phyloP scores from a whole-genome alignment of 1,140 invertebrate genomes.

The Pissodes strobi region DNA sequence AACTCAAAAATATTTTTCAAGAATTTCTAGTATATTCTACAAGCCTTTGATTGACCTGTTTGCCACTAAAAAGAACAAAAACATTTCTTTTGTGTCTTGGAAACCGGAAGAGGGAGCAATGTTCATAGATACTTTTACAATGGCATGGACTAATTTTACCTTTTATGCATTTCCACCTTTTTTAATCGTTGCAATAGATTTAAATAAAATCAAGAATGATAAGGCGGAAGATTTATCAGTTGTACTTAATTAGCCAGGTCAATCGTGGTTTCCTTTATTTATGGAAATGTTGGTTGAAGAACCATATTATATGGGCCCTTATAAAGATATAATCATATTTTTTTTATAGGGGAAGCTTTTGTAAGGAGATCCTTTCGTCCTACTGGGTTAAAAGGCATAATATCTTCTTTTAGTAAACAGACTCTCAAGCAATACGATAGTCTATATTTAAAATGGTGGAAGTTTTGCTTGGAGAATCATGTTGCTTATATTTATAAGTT shows the following conservation, averaged over 20 bases:
- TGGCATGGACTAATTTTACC: slow-evolving; percentile 36
- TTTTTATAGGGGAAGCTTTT: slow-evolving; percentile 20
- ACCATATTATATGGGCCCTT: slow-evolving; percentile 25
- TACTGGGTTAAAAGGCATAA: neutral
- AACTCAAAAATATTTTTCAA: neutral
- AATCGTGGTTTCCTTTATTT: slow-evolving; percentile 37
- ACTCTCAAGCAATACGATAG: neutral
- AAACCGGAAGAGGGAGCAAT: slow-evolving; percentile 31
- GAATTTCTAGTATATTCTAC: slow-evolving; percentile 32
- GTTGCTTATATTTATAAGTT: neutral
- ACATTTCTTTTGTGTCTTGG: slow-evolving; percentile 39
- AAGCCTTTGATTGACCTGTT: slow-evolving; percentile 45
- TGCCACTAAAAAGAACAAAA: slow-evolving; percentile 45
- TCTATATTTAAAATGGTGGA: neutral
- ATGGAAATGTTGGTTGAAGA: slow-evolving; percentile 8
- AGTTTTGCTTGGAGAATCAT: neutral
- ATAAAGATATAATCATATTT: slow-evolving; percentile 21
- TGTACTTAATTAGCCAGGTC: slow-evolving; percentile 41
- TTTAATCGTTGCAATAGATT: slow-evolving; percentile 39
- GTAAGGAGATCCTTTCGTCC: neutral
- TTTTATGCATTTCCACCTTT: slow-evolving; percentile 51
- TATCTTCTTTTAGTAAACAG: neutral
- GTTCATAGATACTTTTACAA: slow-evolving; percentile 45
- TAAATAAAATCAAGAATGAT: slow-evolving; percentile 43
- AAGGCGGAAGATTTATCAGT: slow-evolving; percentile 41